Evolutionary conservation across 2,888 invertebrate genomes (phyloP).

Genomic region (Limnephilus auricula): DNA sequence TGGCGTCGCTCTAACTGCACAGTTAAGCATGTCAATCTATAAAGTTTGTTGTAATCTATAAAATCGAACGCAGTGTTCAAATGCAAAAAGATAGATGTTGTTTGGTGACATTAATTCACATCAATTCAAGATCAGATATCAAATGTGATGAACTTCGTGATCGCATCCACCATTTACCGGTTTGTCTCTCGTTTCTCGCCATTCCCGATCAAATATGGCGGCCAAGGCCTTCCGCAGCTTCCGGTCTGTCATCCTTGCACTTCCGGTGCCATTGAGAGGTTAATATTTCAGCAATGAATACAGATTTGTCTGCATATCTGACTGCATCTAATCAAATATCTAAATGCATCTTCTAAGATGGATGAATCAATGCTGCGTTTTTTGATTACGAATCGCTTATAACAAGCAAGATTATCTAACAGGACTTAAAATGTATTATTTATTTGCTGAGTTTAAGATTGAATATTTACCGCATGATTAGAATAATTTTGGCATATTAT

Average conservation of each 20-base stretch:
- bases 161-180: constrained; percentile 15
- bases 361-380: neutral
- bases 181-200: constrained; percentile 30
- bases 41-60: neutral
- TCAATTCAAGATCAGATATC: neutral
- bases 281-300: neutral
- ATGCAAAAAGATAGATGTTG: neutral
- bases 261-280: neutral
- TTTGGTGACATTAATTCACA: neutral
- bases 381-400: neutral
- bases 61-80: neutral
- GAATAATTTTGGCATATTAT: neutral
- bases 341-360: neutral
- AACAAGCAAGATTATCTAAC: neutral
- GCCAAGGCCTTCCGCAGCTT: neutral
- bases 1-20: too few species aligned
- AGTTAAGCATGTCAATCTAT: too few species aligned
- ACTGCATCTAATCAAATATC: neutral
- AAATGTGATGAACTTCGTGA: neutral
- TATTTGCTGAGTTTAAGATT: neutral
- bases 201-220: constrained; percentile 16
- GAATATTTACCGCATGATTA: neutral
- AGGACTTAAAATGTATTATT: neutral
- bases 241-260: constrained; percentile 14
- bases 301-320: neutral